Evolutionary conservation across 2,888 invertebrate genomes (phyloP).

Genomic region (Hoplodrina ambigua): DNA sequence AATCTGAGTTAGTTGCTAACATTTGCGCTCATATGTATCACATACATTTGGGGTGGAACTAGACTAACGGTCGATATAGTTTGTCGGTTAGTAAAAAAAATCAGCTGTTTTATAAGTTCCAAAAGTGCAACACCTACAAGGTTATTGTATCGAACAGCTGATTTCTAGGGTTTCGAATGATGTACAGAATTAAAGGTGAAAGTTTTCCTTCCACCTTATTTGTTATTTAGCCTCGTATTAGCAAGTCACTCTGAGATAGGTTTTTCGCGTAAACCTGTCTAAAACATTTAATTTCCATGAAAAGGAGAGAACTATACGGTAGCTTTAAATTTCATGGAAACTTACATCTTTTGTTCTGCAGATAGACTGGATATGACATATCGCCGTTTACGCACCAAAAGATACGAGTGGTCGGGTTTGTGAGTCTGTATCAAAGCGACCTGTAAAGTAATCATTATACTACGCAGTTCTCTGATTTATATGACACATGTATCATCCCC

Average conservation of each 20-base stretch:
- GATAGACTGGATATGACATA: constrained; percentile 11
- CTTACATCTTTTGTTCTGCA: constrained; percentile 7
- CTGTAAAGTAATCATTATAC: constrained; percentile 42
- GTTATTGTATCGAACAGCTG: too few species aligned
- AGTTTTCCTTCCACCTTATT: not conserved
- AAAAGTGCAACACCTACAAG: too few species aligned
- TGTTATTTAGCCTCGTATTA: not conserved
- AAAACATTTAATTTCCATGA: not conserved
- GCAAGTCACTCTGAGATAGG: not conserved
- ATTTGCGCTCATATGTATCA: too few species aligned
- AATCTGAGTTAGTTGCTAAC: too few species aligned
- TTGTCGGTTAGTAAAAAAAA: too few species aligned
- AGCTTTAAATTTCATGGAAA: constrained; percentile 10
- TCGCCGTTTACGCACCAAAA: constrained; percentile 33
- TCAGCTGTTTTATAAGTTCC: too few species aligned
- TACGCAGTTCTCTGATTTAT: constrained; percentile 71
- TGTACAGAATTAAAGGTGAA: too few species aligned
- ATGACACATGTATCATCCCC: constrained; percentile 65
- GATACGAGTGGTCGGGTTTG: constrained; percentile 40
- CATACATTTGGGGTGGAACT: too few species aligned
- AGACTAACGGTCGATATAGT: too few species aligned
- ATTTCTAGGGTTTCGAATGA: too few species aligned
- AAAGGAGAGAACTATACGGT: constrained; percentile 5
- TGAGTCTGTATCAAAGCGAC: constrained; percentile 36
- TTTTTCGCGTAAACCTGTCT: not conserved